phyloP scores from a whole-genome alignment of 2,797 vertebrate species.

The Chanos chanos region DNA sequence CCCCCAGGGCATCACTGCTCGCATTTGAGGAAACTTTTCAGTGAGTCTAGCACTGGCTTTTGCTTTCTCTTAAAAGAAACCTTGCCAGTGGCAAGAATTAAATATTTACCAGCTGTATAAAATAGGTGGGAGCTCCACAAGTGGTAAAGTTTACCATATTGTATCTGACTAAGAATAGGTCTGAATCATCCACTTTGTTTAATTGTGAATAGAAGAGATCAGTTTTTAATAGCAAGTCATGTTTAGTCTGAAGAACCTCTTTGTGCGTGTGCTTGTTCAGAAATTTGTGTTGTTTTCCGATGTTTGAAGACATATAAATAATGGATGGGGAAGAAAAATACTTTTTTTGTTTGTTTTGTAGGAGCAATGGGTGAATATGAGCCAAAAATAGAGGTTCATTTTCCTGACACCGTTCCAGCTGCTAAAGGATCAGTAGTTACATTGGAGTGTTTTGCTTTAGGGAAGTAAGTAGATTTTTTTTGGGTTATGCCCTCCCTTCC shows the following conservation, averaged over 20 bases:
- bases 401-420: slow-evolving; percentile 88
- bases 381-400: slow-evolving; percentile 98
- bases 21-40: slow-evolving; percentile 47
- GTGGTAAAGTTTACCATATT: slow-evolving; percentile 16
- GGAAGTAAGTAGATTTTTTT: slow-evolving; percentile 85
- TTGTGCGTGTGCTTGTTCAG: slow-evolving; percentile 18
- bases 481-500: slow-evolving; percentile 37
- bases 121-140: slow-evolving; percentile 35
- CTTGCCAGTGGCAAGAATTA: slow-evolving; percentile 63
- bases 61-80: slow-evolving; percentile 64
- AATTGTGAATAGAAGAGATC: too few species aligned
- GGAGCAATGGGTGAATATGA: slow-evolving; percentile 97
- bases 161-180: slow-evolving; percentile 34
- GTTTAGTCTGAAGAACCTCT: slow-evolving; percentile 44
- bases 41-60: slow-evolving; percentile 50
- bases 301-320: slow-evolving; percentile 51
- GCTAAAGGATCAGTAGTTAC: slow-evolving; percentile 91
- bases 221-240: too few species aligned
- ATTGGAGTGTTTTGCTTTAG: slow-evolving; percentile 92
- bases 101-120: slow-evolving; percentile 69
- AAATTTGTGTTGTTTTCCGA: neutral
- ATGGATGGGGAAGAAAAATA: slow-evolving; percentile 54
- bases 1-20: slow-evolving; percentile 39
- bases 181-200: slow-evolving; percentile 56
- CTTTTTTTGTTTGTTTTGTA: slow-evolving; percentile 59